These are phyloP conservation scores for Sialis fuliginosa DNA, from an alignment of 2,888 invertebrate species.

Conservation along the genomic window DNA sequence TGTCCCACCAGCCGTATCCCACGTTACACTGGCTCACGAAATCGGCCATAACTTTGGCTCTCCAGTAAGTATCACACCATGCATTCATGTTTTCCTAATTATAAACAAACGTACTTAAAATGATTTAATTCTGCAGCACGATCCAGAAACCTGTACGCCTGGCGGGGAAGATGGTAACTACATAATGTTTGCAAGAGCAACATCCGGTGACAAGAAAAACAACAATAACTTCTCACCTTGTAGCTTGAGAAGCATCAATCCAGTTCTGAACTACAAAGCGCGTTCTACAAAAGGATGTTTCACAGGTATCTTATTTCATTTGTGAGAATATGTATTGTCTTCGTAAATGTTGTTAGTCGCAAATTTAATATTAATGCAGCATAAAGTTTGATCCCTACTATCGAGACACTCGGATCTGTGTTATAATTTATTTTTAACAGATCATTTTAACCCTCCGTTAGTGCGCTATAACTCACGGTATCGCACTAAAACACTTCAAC, in stretches of 20 bases:
- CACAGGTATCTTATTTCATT: conserved; percentile 37
- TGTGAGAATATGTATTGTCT: too few relatives aligned
- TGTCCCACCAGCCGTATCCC: conserved; percentile 95
- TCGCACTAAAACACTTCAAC: too few relatives aligned
- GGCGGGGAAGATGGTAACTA: conserved; percentile 95
- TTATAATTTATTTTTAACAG: too few relatives aligned
- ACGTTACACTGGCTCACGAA: conserved; percentile 96
- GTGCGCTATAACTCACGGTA: too few relatives aligned
- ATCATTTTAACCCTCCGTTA: too few relatives aligned
- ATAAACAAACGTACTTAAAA: too few relatives aligned
- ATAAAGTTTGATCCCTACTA: too few relatives aligned
- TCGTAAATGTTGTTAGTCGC: too few relatives aligned
- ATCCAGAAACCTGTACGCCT: conserved; percentile 86
- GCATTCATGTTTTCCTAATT: neutral
- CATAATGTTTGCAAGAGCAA: conserved; percentile 98
- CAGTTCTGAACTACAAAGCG: conserved; percentile 82
- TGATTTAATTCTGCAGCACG: conserved; percentile 48
- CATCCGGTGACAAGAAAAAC: conserved; percentile 93
- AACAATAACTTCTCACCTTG: conserved; percentile 96
- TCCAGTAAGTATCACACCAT: conserved; percentile 46
- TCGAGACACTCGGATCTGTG: too few relatives aligned
- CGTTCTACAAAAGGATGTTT: conserved; percentile 83
- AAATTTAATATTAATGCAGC: too few relatives aligned
- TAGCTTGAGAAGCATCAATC: conserved; percentile 80
- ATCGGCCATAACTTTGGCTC: conserved; percentile 99